phyloP scores from a whole-genome alignment of 1,140 invertebrate species.

The Araneus ventricosus region DNA sequence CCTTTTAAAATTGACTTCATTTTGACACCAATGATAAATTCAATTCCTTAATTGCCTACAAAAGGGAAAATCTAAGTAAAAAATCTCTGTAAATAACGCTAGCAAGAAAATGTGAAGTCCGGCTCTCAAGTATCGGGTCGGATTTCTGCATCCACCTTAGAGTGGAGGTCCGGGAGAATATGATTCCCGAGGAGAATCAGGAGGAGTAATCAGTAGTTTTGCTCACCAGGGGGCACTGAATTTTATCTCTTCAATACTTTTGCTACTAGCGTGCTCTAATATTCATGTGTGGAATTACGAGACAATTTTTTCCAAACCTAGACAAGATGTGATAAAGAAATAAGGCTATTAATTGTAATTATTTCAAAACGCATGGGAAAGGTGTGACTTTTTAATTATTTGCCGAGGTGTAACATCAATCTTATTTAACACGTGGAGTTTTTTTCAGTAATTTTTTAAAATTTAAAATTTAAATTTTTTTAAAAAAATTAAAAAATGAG shows the following conservation, averaged over 20 bases:
- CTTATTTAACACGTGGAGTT: too few species aligned
- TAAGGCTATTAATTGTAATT: too few species aligned
- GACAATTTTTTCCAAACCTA: too few species aligned
- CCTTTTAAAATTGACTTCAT: background rate
- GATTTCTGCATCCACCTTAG: background rate
- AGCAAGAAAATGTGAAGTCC: background rate
- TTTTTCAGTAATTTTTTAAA: too few species aligned
- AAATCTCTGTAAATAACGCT: background rate
- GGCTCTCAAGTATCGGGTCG: background rate
- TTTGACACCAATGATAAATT: background rate
- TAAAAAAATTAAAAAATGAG: too few species aligned
- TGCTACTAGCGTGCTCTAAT: too few species aligned
- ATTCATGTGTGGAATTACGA: background rate
- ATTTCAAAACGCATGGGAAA: too few species aligned
- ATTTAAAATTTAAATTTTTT: too few species aligned
- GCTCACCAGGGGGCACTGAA: background rate
- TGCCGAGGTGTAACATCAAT: too few species aligned
- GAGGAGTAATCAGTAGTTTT: background rate
- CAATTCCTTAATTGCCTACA: background rate
- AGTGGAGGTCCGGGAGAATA: background rate
- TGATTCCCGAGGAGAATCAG: background rate
- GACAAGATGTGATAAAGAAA: too few species aligned
- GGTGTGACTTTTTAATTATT: too few species aligned
- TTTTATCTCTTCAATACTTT: background rate
- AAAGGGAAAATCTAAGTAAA: background rate